Base-by-base conservation (phyloP, 2,888 invertebrate species). In the Entomobrya multifasciata region DNA sequence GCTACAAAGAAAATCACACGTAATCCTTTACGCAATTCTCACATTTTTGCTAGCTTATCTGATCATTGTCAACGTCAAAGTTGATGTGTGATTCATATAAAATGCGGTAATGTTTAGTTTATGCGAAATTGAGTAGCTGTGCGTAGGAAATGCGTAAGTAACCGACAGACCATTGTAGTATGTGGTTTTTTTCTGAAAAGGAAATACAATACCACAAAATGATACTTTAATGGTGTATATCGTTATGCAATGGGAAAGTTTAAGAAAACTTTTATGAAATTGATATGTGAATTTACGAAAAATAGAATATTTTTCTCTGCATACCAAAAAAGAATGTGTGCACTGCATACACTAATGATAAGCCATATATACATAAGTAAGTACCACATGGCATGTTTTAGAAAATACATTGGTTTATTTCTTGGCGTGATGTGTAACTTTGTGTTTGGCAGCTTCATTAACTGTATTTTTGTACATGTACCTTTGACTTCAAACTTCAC, bases 171-270 rank as follows among this genome's bases (percentile, higher is more conserved):
- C 36, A 57, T 36, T 57, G 11, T 52, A 13, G n/a, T 41, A 41
- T 76, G 76, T 65, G 76, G 83, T 76, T 67, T 65, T 49, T 27
- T 8, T 55, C 44, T 30, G 60, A 86, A 70, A 70, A 65, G 30
- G 76, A 60, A 77, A 77, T 62, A 52, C 55, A 62, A 85, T 79
- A 60, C 86, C 80, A n/a, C 86, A 86, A 80, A 36, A 84, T 84
- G 80, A 80, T 22, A n/a, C n/a, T 20, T 60, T 72, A 47, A 22
- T 47, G 67, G 70, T 44, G n/a, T n/a, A n/a, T n/a, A 47, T 57
- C 57, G 70, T 67, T 67, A 36, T 36, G 27, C 27, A 85, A 79
- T 79, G 79, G 74, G 85, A 85, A 85, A 85, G 85, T 85, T 79
- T 55, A 79, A 70, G 60, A 41, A 77, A 84, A 78, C 78, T 70